A percentile compares a stretch with the other conserved stretches of the same genome.
phyloP scores from a whole-genome alignment of 2,113 vertebrate species.

The Choloepus hoffmanni region DNA sequence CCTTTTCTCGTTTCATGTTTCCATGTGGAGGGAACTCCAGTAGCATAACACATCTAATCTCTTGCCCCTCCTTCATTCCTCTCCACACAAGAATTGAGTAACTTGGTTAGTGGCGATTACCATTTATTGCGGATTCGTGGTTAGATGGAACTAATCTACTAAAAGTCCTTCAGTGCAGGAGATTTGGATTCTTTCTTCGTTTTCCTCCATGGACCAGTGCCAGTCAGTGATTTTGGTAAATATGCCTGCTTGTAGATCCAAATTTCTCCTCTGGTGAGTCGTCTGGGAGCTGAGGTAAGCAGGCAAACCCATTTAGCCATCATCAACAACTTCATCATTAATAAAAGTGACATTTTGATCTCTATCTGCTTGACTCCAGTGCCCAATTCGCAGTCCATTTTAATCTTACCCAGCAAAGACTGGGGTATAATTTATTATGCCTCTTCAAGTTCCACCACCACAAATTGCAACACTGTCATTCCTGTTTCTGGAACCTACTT shows the following conservation, averaged over 20 bases:
- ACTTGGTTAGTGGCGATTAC: neutral
- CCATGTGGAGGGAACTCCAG: neutral
- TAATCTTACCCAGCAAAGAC: neutral
- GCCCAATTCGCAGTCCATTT: neutral
- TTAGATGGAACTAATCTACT: neutral
- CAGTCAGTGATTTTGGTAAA: neutral
- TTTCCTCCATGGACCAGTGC: neutral
- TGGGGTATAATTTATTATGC: neutral
- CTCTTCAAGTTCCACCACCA: neutral
- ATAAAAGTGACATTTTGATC: conserved; percentile 17
- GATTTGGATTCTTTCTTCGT: neutral
- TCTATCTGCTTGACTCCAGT: neutral
- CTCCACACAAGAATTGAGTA: neutral
- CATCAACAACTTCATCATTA: neutral
- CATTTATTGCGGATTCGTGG: neutral
- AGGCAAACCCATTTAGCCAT: neutral
- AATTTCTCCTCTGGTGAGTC: neutral
- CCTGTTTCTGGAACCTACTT: neutral
- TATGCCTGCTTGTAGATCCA: neutral
- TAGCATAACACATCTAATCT: neutral
- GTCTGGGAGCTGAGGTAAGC: neutral
- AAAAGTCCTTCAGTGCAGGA: neutral
- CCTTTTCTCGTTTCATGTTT: neutral
- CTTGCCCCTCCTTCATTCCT: neutral
- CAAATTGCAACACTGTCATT: neutral